Base-by-base conservation (phyloP, 2,888 invertebrate species). In the Oxyteleia sp. region DNA sequence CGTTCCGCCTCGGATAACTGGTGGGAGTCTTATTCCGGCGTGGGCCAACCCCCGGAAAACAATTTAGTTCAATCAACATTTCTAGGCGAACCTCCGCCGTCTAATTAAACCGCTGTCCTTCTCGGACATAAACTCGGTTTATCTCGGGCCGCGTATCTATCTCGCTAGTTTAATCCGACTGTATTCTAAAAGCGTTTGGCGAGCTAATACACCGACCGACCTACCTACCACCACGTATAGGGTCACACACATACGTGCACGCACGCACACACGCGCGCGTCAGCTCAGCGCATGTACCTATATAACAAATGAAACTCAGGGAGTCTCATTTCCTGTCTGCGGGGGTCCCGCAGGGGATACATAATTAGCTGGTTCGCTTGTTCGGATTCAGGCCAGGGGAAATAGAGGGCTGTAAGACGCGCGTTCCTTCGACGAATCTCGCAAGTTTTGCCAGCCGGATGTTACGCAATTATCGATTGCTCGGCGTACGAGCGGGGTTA, bases 11-110 rank as follows among this genome's bases (percentile, higher is more conserved):
- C 81, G 84, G 84, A 84, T 80, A 86, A 82, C 85, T 66, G 82
- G 84, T 79, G 80, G 85, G 59, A 81, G 79, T 74, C 84, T 80
- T 66, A 85, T 85, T 81, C 78, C 85, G 78, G 75, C 81, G 75
- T 64, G 78, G 79, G 79, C 84, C 85, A 64, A 69, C 84, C 85
- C 79, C 80, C 84, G 79, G 91, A 91, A 92, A 93, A 93, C 93
- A 93, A 93, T 93, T 93, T 93, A 92, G 93, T 92, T 93, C 93
- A 93, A 93, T 93, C 93, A 93, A 92, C 92, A 92, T 92, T 92
- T 92, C 91, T 88, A 90, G 89, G 89, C 89, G 88, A 92, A 91
- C 90, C 92, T 88, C 90, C 89, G 89, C 89, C 92, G 90, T 93
- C 93, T 93, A 93, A 93, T 93, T 93, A 93, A 93, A 93, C 90